Percentiles rank a stretch among this genome's conserved stretches.
phyloP scores from a whole-genome alignment of 2,888 invertebrate genomes.

The Cynaeus angustus region DNA sequence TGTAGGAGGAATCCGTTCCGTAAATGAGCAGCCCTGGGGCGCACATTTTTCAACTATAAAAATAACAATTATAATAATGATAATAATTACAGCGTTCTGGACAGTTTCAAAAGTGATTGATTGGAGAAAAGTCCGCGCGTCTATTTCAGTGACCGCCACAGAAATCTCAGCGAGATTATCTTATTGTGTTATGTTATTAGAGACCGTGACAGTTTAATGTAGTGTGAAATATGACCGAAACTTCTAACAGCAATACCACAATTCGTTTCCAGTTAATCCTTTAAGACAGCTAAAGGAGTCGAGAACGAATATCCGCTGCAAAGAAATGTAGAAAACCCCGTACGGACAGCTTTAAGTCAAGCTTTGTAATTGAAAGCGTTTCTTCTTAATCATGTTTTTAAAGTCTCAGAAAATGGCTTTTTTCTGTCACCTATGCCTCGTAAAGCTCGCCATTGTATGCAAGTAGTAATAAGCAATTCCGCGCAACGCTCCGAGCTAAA shows the following conservation, averaged over 20 bases:
- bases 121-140: conserved; percentile 3
- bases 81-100: conserved; percentile 7
- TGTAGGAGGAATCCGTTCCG: conserved; percentile 3
- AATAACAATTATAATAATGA: conserved; percentile 18
- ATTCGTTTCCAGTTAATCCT: conserved; percentile 60
- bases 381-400: conserved; percentile 33
- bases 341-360: conserved; percentile 15
- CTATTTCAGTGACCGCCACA: conserved; percentile 31
- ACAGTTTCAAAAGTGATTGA: conserved; percentile 9
- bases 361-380: conserved; percentile 36
- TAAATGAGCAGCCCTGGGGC: conserved; percentile 16
- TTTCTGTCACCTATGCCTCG: conserved; percentile 50
- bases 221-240: conserved; percentile 69
- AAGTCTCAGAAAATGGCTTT: conserved; percentile 36
- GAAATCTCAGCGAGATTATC: conserved; percentile 65
- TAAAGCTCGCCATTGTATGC: conserved; percentile 49
- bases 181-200: conserved; percentile 71
- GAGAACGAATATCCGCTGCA: not conserved
- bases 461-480: conserved; percentile 56
- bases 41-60: conserved; percentile 15
- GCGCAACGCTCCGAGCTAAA: conserved; percentile 51
- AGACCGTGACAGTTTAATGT: conserved; percentile 70
- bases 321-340: conserved; percentile 4
- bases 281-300: not conserved
- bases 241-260: conserved; percentile 61